Evolutionary conservation across 2,797 vertebrate genomes (phyloP), one percentile per base, ranked within the genome.

Genomic region (Chrysocyon brachyurus): DNA sequence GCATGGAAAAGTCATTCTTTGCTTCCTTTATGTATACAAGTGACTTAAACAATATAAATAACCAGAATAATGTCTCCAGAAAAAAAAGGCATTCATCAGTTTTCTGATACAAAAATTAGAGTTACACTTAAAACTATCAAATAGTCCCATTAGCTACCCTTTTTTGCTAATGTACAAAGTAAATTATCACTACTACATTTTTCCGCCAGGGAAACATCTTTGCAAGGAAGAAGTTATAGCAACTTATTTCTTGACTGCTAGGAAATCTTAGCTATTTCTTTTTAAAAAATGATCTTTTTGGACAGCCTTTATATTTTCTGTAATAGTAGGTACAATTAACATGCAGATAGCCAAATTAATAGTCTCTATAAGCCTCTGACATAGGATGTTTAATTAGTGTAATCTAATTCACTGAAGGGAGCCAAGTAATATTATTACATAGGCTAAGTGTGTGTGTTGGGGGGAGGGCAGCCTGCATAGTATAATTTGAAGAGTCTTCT

Each of bases 21-120:
- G 40, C 59, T 96, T 97, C 4, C 36, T 96, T 66, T 91, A 16
- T 92, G 63, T 97, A 79, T 96, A 93, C 52, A 97, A 79, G 10
- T 93, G 77, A 96, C 9, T 81, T 93, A 97, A 96, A 90, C 96
- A 97, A 3, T 57, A 82, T 87, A 97, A 98, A 97, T 86, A 97
- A 97, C 63, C 73, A 87, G 14, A 84, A 85, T 72, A 88, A 4
- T 77, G 1, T 90, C 40, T 98, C 56, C 22, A 46, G 36, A 94
- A 93, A 46, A 94, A 93, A 73, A 97, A 97, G 40, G 28, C 64
- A 46, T 68, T 98, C 46, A 66, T 95, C 1, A 36, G 90, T 91
- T 97, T 91, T 22, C 84, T 97, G 31, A 82, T 96, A 57, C 28
- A 97, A 95, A 87, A 96, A 87, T 94, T 97, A 92, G 49, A 91